Conservation (phyloP, 1,140 invertebrate genomes). For the Nymphalis io region DNA sequence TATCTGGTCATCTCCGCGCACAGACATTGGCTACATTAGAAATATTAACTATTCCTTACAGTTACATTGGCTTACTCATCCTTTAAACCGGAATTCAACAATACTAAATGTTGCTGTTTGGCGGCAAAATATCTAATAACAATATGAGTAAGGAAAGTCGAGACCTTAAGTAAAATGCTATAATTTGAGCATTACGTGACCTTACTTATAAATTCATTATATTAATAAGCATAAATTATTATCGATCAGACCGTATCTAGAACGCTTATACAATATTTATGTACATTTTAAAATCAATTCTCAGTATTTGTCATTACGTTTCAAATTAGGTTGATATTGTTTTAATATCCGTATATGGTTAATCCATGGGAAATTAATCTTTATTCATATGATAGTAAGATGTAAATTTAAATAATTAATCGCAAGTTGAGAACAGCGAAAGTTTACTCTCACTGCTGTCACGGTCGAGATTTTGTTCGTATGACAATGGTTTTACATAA, state of each 20-base stretch:
- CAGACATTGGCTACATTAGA: too few species aligned
- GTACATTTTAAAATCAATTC: conserved; percentile 1
- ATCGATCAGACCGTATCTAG: conserved; percentile 20
- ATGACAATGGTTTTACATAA: conserved; percentile 35
- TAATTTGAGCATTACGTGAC: conserved; percentile 23
- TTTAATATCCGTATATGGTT: conserved; percentile 7
- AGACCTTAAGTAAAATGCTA: neutral
- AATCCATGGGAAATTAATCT: conserved; percentile 13
- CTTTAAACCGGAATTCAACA: too few species aligned
- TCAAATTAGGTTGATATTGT: neutral
- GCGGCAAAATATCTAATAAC: too few species aligned
- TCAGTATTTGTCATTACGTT: neutral
- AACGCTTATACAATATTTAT: conserved; percentile 13
- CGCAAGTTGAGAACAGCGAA: conserved; percentile 31
- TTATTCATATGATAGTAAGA: conserved; percentile 28
- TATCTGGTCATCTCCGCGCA: too few species aligned
- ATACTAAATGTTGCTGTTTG: too few species aligned
- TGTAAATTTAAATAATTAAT: conserved; percentile 29
- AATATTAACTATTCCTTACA: too few species aligned
- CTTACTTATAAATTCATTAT: conserved; percentile 11
- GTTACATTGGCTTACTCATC: too few species aligned
- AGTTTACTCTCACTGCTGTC: conserved; percentile 49
- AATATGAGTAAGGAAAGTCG: neutral
- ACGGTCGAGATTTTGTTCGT: conserved; percentile 43
- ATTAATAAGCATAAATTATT: conserved; percentile 13